Evolutionary conservation across 2,797 vertebrate species (phyloP).

Genomic region (Danio jaintianensis): DNA sequence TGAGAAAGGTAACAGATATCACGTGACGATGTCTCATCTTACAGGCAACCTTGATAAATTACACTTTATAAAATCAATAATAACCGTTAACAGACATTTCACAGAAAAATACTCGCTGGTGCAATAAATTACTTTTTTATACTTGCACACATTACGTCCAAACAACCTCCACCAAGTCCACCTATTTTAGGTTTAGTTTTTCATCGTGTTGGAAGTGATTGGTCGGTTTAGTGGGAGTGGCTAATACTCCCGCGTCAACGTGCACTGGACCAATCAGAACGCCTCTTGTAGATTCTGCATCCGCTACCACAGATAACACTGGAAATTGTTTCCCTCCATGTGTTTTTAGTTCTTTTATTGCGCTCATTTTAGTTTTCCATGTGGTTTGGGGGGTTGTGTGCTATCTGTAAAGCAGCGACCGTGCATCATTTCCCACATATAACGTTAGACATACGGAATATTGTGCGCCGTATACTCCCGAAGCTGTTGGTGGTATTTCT

Average conservation of each 20-base stretch:
- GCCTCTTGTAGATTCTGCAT: not conserved
- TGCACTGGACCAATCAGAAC: constrained; percentile 16
- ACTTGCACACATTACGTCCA: not conserved
- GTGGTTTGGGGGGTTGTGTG: no score
- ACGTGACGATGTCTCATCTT: not conserved
- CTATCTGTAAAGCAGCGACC: not conserved
- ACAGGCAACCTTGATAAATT: not conserved
- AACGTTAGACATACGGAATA: not conserved
- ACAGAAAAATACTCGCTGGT: no score
- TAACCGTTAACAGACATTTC: not conserved
- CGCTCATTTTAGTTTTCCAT: not conserved
- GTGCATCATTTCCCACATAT: not conserved
- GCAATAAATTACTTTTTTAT: not conserved
- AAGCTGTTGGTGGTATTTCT: not conserved
- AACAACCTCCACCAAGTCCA: not conserved
- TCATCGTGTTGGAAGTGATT: not conserved
- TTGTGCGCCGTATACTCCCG: not conserved
- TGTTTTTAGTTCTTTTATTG: not conserved
- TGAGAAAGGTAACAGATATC: not conserved
- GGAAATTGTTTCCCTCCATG: not conserved
- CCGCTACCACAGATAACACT: not conserved
- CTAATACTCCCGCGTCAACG: constrained; percentile 14
- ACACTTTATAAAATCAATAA: not conserved
- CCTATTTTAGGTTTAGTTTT: not conserved
- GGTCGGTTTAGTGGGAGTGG: not conserved